phyloP scores from a whole-genome alignment of 2,113 vertebrate species.

The Daboia siamensis region DNA sequence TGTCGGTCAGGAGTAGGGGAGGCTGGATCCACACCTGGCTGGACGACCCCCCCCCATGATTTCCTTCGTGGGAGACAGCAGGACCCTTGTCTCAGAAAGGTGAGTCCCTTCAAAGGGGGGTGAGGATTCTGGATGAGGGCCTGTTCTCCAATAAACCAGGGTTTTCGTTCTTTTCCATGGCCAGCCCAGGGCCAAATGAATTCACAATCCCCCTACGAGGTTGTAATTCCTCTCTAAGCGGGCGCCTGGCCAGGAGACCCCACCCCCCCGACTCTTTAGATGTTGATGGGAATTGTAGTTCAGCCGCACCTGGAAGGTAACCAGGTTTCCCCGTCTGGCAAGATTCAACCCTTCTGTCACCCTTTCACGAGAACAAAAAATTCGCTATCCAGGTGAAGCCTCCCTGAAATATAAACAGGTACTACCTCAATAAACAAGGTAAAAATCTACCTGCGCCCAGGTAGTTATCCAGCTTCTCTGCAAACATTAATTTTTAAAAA shows the following conservation, averaged over 20 bases:
- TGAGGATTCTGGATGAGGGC: not conserved
- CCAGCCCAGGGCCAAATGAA: not conserved
- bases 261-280: not conserved
- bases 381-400: not conserved
- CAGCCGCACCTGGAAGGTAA: not conserved
- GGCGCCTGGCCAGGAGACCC: not conserved
- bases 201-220: not conserved
- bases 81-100: not conserved
- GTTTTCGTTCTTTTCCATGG: not conserved
- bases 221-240: not conserved
- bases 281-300: not conserved
- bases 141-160: fast-evolving
- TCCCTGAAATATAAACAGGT: not conserved
- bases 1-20: too few species aligned
- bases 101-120: not conserved
- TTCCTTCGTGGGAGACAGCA: not conserved
- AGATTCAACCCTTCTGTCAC: not conserved
- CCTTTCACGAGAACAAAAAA: not conserved
- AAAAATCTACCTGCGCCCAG: not conserved
- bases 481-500: not conserved
- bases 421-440: not conserved
- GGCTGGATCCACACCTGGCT: not conserved
- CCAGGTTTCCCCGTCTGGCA: too few species aligned
- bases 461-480: not conserved
- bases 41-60: not conserved